Percentiles rank a stretch among this genome's conserved stretches.
Evolutionary conservation across 2,888 invertebrate genomes (phyloP).

Genomic region (Ophion slaviceki): DNA sequence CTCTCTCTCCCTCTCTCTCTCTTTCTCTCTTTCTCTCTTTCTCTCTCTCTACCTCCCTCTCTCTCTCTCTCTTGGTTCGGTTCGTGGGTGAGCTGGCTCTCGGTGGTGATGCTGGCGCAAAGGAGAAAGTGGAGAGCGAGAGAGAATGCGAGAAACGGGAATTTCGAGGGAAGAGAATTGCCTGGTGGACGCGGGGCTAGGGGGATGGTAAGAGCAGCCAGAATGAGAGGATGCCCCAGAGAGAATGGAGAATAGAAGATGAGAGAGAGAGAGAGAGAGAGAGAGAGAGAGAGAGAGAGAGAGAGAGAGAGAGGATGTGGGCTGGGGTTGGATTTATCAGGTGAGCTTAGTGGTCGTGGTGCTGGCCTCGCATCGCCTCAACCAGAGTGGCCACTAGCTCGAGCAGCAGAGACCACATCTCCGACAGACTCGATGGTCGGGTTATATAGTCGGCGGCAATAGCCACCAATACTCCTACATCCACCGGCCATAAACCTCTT

Average conservation of each 20-base stretch:
- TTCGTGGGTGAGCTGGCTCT: constrained; percentile 29
- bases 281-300: constrained; percentile 65
- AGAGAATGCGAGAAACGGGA: constrained; percentile 59
- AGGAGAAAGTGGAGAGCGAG: constrained; percentile 74
- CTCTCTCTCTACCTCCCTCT: not conserved
- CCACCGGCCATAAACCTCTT: constrained; percentile 41
- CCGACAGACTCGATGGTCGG: constrained; percentile 66
- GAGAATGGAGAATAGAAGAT: constrained; percentile 33
- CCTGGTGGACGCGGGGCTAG: constrained; percentile 51
- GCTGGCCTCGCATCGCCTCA: constrained; percentile 79
- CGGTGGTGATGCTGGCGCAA: constrained; percentile 68
- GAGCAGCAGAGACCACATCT: constrained; percentile 70
- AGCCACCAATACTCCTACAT: constrained; percentile 49
- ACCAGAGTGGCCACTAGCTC: constrained; percentile 80
- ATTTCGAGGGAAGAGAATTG: constrained; percentile 58
- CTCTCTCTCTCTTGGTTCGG: constrained; percentile 21
- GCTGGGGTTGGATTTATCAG: constrained; percentile 77
- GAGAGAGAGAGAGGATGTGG: constrained; percentile 68
- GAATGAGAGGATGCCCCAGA: constrained; percentile 25
- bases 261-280: constrained; percentile 51
- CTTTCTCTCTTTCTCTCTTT: no score
- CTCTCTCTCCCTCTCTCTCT: constrained; percentile 66
- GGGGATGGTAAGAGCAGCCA: constrained; percentile 54
- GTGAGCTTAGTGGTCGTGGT: constrained; percentile 81
- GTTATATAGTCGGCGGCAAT: constrained; percentile 53